Percentiles rank a stretch among this genome's conserved stretches.
phyloP scores from a whole-genome alignment of 2,113 vertebrate genomes.

The Strix aluco region DNA sequence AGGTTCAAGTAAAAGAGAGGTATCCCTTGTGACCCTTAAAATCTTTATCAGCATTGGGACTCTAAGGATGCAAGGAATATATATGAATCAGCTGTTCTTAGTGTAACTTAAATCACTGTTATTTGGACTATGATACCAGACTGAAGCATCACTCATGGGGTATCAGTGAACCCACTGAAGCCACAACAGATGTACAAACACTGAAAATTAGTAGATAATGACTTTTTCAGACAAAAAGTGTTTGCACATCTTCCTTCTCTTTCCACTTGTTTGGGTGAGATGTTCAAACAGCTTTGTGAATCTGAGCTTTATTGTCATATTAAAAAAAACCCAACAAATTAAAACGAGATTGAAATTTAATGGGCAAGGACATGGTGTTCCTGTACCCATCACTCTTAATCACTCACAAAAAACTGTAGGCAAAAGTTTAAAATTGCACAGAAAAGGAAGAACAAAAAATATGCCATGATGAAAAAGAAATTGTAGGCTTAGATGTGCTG shows the following conservation, averaged over 20 bases:
- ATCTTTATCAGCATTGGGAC: not conserved
- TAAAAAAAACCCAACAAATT: not conserved
- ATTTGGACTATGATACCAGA: not conserved
- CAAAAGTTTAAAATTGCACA: not conserved
- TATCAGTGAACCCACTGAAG: not conserved
- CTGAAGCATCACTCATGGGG: fast-evolving
- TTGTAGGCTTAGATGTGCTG: not conserved
- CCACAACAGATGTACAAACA: not conserved
- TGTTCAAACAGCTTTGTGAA: not conserved
- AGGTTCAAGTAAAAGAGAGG: not conserved
- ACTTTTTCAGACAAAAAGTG: not conserved
- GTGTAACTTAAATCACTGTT: not conserved
- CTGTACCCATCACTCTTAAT: not conserved
- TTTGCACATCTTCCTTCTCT: not conserved
- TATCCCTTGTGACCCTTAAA: not conserved
- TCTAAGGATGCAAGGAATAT: not conserved
- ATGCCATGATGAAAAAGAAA: not conserved
- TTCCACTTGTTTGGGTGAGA: not conserved
- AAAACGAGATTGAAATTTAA: not conserved
- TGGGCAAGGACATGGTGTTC: not conserved
- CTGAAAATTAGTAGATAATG: not conserved
- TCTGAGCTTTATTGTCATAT: not conserved
- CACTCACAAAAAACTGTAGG: not conserved
- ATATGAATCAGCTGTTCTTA: not conserved
- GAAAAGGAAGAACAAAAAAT: not conserved